phyloP scores from a whole-genome alignment of 2,797 vertebrate genomes.

The Sebastes reedi region DNA sequence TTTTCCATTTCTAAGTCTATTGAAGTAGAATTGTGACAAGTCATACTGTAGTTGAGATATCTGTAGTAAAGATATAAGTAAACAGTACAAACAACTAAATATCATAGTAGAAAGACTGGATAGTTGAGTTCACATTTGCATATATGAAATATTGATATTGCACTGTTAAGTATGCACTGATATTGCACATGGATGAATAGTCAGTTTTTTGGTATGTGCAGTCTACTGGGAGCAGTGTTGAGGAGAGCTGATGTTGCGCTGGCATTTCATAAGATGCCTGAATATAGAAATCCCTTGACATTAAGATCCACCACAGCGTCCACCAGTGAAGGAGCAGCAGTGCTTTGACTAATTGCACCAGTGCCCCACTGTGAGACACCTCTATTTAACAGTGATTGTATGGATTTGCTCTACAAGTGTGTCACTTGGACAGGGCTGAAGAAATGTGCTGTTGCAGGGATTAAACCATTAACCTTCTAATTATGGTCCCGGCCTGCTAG shows the following conservation, averaged over 20 bases:
- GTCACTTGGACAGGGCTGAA: neutral
- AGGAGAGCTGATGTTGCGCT: neutral
- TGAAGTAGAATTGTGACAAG: no score
- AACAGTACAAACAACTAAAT: no score
- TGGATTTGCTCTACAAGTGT: neutral
- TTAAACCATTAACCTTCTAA: slow-evolving; percentile 1
- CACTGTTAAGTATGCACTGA: no score
- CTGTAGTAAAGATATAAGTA: no score
- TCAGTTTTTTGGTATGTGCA: no score
- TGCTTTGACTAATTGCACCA: neutral
- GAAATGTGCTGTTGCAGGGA: neutral
- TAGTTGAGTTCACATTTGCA: no score
- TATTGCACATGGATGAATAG: no score
- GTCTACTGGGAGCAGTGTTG: no score
- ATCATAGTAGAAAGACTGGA: no score
- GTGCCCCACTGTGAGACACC: neutral
- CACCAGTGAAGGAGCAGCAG: neutral
- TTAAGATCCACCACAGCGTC: neutral
- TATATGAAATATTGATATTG: no score
- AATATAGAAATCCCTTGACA: neutral
- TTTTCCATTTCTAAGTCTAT: no score
- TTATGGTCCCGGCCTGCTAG: neutral
- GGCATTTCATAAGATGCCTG: neutral
- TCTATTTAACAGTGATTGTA: neutral
- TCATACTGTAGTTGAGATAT: no score